A percentile compares a stretch with the other conserved stretches of the same genome.
These are phyloP conservation scores for Brachypalpus laphriformis DNA, from an alignment of 2,888 invertebrate species.

Conservation along the genomic window DNA sequence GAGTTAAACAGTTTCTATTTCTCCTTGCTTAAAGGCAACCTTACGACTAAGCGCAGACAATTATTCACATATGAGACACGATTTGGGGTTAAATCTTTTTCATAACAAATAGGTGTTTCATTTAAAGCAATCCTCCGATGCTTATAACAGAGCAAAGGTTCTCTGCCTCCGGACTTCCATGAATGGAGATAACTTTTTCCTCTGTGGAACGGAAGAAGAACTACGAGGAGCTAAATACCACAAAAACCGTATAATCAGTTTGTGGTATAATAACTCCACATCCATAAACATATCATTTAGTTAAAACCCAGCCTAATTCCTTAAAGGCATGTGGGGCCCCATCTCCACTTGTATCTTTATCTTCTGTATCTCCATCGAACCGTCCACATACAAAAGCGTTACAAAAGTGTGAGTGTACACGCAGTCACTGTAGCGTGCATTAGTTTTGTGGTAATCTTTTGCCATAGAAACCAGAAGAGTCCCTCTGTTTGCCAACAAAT, in stretches of 20 bases:
- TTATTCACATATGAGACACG: neutral
- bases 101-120: slow-evolving; percentile 56
- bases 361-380: slow-evolving; percentile 43
- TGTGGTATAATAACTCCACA: slow-evolving; percentile 72
- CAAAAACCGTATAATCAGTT: slow-evolving; percentile 73
- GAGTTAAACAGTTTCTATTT: neutral
- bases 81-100: slow-evolving; percentile 1
- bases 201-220: slow-evolving; percentile 41
- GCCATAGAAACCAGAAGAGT: slow-evolving; percentile 65
- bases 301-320: slow-evolving; percentile 70
- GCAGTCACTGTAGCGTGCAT: slow-evolving; percentile 62
- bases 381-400: slow-evolving; percentile 47
- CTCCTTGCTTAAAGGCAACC: neutral
- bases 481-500: slow-evolving; percentile 48
- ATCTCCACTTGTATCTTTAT: slow-evolving; percentile 32
- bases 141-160: slow-evolving; percentile 40
- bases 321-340: slow-evolving; percentile 48
- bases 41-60: slow-evolving; percentile 30
- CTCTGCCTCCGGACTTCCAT: slow-evolving; percentile 34
- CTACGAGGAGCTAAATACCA: slow-evolving; percentile 72
- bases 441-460: slow-evolving; percentile 70
- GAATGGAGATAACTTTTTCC: slow-evolving; percentile 31
- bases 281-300: slow-evolving; percentile 74
- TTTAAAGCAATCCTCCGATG: slow-evolving; percentile 61
- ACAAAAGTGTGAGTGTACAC: slow-evolving; percentile 57